phyloP scores from a whole-genome alignment of 2,888 invertebrate genomes.

The Caenorhabditis plicata region DNA sequence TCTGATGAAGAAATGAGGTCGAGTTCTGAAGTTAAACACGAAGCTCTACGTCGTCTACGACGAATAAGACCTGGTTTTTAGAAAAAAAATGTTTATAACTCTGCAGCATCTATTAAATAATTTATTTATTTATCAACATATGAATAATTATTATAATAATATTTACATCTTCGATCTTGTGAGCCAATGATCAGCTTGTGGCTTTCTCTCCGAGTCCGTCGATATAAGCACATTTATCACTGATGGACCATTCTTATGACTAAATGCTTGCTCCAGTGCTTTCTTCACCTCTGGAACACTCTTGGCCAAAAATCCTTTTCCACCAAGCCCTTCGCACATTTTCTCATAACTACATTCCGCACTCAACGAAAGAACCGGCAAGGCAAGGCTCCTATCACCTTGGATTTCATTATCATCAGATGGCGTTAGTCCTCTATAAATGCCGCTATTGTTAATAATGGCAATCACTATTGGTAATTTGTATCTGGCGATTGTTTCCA shows the following conservation, averaged over 20 bases:
- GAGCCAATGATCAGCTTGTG: slow-evolving; percentile 87
- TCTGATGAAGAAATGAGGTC: slow-evolving; percentile 23
- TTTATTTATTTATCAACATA: background rate
- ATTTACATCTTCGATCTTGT: slow-evolving; percentile 78
- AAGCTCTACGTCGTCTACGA: slow-evolving; percentile 11
- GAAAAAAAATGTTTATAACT: background rate
- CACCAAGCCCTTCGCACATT: slow-evolving; percentile 84
- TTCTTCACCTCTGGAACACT: slow-evolving; percentile 74
- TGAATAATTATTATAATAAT: too few relatives aligned
- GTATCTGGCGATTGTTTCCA: slow-evolving; percentile 93
- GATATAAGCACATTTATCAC: slow-evolving; percentile 88
- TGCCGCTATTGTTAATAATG: slow-evolving; percentile 92
- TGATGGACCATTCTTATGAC: slow-evolving; percentile 74
- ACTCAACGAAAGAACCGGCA: slow-evolving; percentile 81
- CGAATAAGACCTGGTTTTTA: background rate
- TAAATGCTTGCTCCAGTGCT: slow-evolving; percentile 34
- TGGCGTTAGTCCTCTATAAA: slow-evolving; percentile 82
- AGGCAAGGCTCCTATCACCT: slow-evolving; percentile 75
- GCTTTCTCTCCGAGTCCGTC: slow-evolving; percentile 84
- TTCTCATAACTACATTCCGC: slow-evolving; percentile 83
- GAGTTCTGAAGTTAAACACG: slow-evolving; percentile 24
- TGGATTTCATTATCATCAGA: slow-evolving; percentile 76
- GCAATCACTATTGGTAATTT: slow-evolving; percentile 85
- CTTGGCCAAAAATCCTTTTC: slow-evolving; percentile 78
- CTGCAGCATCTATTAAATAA: too few relatives aligned